Base-by-base conservation (phyloP, 2,888 invertebrate genomes). In the Balanococcus diminutus region DNA sequence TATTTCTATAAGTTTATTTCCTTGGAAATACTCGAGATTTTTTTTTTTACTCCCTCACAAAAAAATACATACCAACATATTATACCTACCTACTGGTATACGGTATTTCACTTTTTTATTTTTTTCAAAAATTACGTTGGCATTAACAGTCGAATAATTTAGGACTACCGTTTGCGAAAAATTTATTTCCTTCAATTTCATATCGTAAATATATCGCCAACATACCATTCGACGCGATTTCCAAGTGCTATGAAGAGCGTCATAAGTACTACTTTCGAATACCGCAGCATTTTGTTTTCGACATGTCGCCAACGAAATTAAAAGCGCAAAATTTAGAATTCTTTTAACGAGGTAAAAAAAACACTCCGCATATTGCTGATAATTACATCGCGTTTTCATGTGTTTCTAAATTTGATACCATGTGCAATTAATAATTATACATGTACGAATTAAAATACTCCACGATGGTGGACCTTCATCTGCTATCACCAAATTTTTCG, bases 141-240 rank as follows among this genome's bases (percentile, higher is more conserved):
- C 75, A 79, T 67, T 28, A 67, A 67, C 56, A 56, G 56, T 79
- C 75, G 75, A 28, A 79, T 79, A 79, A 36, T 32, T 79, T 79
- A 36, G 75, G 36, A 36, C 36, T 79, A 36, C 75, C 36, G 75
- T 28, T 79, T 79, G 22, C 75, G 36, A 79, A 19, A 79, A 79
- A 79, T 79, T 79, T 79, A 79, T 79, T 32, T 79, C 75, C 36
- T 79, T 79, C 75, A 79, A 79, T 79, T 79, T 79, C n/a, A 79
- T 19, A 79, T 79, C 75, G 75, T 79, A 79, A 79, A 79, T 79
- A 79, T 79, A 79, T 79, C 75, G 75, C 36, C 75, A 79, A 36
- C 75, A 79, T 79, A 19, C 75, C 9, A 79, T 79, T 79, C 75
- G 32, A 79, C 31, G 75, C 75, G 75, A 79, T 79, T 79, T 36